Evolutionary conservation across 2,113 vertebrate species (phyloP), one percentile per base, ranked within the genome.

Genomic region (Melanostigma gelatinosum): DNA sequence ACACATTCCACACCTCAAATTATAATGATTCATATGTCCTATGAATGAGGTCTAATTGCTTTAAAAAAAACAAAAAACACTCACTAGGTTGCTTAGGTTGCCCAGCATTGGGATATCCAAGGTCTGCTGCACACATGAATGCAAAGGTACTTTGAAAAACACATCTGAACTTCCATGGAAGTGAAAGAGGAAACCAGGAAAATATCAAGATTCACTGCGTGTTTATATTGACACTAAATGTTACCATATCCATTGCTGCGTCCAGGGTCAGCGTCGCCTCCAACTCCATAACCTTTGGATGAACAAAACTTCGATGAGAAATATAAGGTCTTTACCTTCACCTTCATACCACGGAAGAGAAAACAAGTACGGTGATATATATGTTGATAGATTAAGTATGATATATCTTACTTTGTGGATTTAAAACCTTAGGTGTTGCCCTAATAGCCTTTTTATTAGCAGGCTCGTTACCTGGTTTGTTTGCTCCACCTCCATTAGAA

Each of bases 191-290:
- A 40, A 74, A 62, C n/a, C 16, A 10, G 8, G 16, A 34, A 54
- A 20, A 50, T 16, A 63, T 20, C 36, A 32, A 8, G 9, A 12
- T 27, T 65, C 32, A 62, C 16, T 44, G 1, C 24, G 6, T 64
- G 8, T 69, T 44, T 54, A 55, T 54, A 20, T 12, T 40, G 11
- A 52, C 0, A 40, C 34, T 6, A 13, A 79, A 72, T 72, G 50
- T 86, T 90, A 93, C 91, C 93, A 57, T 87, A 79, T 79, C 90
- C 88, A 68, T 91, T 89, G 18, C 20, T 40, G 12, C 60, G 62
- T 60, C 65, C 90, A 34, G 82, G 82, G 22, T 70, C 69, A 13
- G 66, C 12, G 40, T 88, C 88, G 9, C 68, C 66, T 77, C 85
- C 91, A 63, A 75, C 42, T 38, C 50, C 71, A 38, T 83, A 85